Percentiles rank a stretch among this genome's conserved stretches.
phyloP scores from a whole-genome alignment of 2,888 invertebrate species.

The Cremastinae sp. region DNA sequence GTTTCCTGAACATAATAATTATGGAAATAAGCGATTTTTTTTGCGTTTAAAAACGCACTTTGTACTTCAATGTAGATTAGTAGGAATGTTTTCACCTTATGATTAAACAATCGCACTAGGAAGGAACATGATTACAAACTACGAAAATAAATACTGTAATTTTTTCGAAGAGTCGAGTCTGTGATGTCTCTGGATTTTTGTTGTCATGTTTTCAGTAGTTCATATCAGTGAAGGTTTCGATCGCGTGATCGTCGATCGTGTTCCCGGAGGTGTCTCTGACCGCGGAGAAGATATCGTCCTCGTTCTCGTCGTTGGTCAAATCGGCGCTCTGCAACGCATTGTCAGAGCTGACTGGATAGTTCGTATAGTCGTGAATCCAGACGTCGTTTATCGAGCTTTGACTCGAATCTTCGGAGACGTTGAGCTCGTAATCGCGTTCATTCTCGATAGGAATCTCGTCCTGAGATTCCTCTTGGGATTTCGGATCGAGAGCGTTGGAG shows the following conservation, averaged over 20 bases:
- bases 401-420: constrained; percentile 55
- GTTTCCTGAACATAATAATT: no score
- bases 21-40: no score
- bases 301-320: constrained; percentile 48
- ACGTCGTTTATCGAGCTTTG: constrained; percentile 66
- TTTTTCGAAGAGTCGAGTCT: no score
- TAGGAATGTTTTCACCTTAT: no score
- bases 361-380: constrained; percentile 66
- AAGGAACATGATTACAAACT: no score
- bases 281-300: constrained; percentile 46
- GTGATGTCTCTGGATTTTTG: no score
- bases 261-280: constrained; percentile 29
- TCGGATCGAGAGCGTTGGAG: constrained; percentile 17
- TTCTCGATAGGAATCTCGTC: constrained; percentile 21
- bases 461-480: constrained; percentile 26
- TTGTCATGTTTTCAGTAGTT: constrained; percentile 2
- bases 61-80: no score
- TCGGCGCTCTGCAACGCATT: constrained; percentile 42
- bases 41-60: no score
- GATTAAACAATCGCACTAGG: no score
- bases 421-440: constrained; percentile 56
- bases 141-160: no score
- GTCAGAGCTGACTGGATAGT: constrained; percentile 50
- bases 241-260: constrained; percentile 37
- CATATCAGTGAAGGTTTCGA: constrained; percentile 40